Percentiles rank a stretch among this genome's conserved stretches.
Evolutionary conservation across 2,888 invertebrate species (phyloP).

Genomic region (Dyspetes luteomarginatus): DNA sequence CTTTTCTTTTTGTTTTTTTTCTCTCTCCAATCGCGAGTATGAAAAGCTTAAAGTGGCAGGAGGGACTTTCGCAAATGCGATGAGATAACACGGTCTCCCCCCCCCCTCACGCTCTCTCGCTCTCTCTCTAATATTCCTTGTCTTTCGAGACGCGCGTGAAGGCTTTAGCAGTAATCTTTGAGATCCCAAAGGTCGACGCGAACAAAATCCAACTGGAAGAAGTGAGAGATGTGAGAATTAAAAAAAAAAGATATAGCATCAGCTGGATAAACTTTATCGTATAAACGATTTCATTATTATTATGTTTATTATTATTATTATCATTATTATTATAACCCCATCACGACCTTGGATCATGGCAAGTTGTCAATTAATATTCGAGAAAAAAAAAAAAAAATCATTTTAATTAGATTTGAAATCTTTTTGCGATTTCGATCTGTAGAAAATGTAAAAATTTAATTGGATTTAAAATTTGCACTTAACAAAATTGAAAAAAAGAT

Average conservation of each 20-base stretch:
- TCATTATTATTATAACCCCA: not conserved
- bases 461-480: too few species aligned
- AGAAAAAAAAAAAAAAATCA: too few species aligned
- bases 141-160: constrained; percentile 18
- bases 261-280: constrained; percentile 33
- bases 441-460: too few species aligned
- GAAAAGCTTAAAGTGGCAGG: constrained; percentile 33
- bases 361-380: too few species aligned
- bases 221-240: not conserved
- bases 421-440: too few species aligned
- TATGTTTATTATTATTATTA: not conserved
- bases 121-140: constrained; percentile 42
- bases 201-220: constrained; percentile 10
- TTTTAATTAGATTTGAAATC: too few species aligned
- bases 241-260: not conserved
- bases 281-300: not conserved
- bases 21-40: constrained; percentile 11
- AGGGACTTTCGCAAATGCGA: constrained; percentile 45
- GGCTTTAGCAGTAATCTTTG: constrained; percentile 42
- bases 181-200: constrained; percentile 23
- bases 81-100: constrained; percentile 50
- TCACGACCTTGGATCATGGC: too few species aligned
- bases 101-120: not conserved
- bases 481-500: too few species aligned
- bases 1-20: not conserved